A percentile compares a stretch with the other conserved stretches of the same genome.
Conservation (phyloP, 1,140 invertebrate species). For the Solen grandis region DNA sequence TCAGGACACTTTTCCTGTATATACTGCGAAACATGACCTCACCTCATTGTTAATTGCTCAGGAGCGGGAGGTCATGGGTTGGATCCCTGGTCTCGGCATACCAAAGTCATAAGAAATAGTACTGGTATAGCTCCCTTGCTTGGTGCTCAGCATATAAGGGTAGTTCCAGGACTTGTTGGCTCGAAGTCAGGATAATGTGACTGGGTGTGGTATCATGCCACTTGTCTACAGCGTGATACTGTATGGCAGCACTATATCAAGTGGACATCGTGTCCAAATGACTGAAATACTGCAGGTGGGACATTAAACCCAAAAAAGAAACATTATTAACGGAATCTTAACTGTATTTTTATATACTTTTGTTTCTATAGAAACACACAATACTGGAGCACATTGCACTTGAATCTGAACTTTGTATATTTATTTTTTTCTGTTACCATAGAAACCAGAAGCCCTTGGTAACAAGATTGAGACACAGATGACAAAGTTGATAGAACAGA, state of each 20-base stretch:
- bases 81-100: not conserved
- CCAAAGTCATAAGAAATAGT: not conserved
- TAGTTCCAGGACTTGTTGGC: not conserved
- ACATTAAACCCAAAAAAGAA: not conserved
- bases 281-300: not conserved
- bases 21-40: too few species aligned
- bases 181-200: not conserved
- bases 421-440: constrained; percentile 63
- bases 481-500: constrained; percentile 94
- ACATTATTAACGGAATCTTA: not conserved
- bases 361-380: not conserved
- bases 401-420: not conserved
- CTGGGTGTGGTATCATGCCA: not conserved
- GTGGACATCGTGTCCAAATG: not conserved
- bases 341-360: not conserved
- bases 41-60: too few species aligned
- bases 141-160: not conserved
- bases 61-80: not conserved
- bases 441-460: constrained; percentile 96
- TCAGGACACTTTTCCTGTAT: too few species aligned
- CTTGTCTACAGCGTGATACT: not conserved
- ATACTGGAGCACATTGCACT: not conserved
- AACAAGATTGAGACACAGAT: constrained; percentile 99
- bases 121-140: not conserved
- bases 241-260: not conserved